Percentiles rank a stretch among this genome's conserved stretches.
These are phyloP conservation scores for Macrosoma leucophasiata DNA, from an alignment of 2,888 invertebrate species.

Conservation along the genomic window DNA sequence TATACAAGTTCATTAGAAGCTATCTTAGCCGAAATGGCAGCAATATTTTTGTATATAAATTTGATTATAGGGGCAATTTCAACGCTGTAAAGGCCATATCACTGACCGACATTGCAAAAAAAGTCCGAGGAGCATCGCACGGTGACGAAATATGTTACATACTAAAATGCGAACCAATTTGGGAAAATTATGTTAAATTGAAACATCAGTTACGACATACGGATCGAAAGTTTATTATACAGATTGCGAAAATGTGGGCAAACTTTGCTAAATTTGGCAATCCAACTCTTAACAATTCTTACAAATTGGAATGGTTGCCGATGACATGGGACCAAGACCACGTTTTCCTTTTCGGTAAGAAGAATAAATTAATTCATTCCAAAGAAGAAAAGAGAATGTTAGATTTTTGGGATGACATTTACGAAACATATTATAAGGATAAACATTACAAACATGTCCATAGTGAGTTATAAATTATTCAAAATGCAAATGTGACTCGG, in stretches of 20 bases:
- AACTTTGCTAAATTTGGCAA: slow-evolving; percentile 66
- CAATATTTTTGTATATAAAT: slow-evolving; percentile 59
- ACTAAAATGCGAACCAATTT: slow-evolving; percentile 59
- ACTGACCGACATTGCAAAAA: slow-evolving; percentile 32
- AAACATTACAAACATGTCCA: slow-evolving; percentile 36
- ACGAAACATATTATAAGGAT: slow-evolving; percentile 41
- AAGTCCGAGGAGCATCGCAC: slow-evolving; percentile 58
- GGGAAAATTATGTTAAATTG: slow-evolving; percentile 46
- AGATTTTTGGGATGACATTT: slow-evolving; percentile 54
- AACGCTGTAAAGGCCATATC: slow-evolving; percentile 54
- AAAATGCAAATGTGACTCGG: too few relatives aligned
- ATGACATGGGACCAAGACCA: slow-evolving; percentile 39
- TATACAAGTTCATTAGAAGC: slow-evolving; percentile 54
- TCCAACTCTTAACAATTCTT: slow-evolving; percentile 39
- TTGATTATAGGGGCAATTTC: slow-evolving; percentile 59
- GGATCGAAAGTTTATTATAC: slow-evolving; percentile 51
- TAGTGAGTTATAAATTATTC: slow-evolving; percentile 44
- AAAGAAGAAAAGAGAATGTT: slow-evolving; percentile 42
- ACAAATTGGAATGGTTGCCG: slow-evolving; percentile 44
- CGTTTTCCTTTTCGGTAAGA: slow-evolving; percentile 41
- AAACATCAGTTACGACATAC: slow-evolving; percentile 33
- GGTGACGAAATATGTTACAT: slow-evolving; percentile 69
- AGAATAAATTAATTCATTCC: slow-evolving; percentile 34
- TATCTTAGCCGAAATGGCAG: slow-evolving; percentile 32
- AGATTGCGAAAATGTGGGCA: slow-evolving; percentile 60